Base-by-base conservation (phyloP, 1,140 invertebrate genomes). In the Leptinotarsa undecemlineata region DNA sequence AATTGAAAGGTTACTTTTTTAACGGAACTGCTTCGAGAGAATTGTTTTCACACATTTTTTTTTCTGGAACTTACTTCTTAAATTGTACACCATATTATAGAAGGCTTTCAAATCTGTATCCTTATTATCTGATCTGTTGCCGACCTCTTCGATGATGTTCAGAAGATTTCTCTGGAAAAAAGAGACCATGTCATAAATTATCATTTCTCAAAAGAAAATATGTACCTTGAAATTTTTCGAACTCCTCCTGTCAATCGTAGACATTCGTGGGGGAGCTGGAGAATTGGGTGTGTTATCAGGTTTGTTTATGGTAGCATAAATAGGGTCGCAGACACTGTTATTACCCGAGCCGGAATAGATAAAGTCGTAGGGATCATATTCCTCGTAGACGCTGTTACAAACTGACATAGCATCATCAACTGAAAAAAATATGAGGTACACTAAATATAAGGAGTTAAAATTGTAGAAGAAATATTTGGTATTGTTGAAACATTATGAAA, bases 341-440 rank as follows among this genome's bases (percentile, higher is more conserved):
- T 91, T 91, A 80, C 90, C 91, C 68, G 89, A 91, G 84, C 91
- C 91, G 47, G 86, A 85, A 80, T 95, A 94, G 82, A 95, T 89
- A 78, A 94, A 95, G 84, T 96, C 94, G 77, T 95, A 91, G 4
- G 94, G 94, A 86, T 96, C 93, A 82, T 94, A 95, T 73, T 93
- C 92, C 79, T 95, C 92, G 81, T 96, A 95, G 70, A 95, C 91
- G 73, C 92, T 94, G 71, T 89, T 89, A 77, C 89, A 87, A 74
- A 91, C 88, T 71, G 90, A 91, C 42, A 87, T 86, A 11, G 81
- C 81, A 68, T 88, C 86, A 78, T 85, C 82, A 20, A 76, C 74
- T 76, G 60, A 72, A 76, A 75, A 68, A 57, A 69, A 33, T 68
- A 33, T 8, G 6, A 33, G 6, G 4, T 1, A 33, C 26, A 78